Evolutionary conservation across 1,140 invertebrate species (phyloP), one percentile per base, ranked within the genome.

Genomic region (Drosophila yakuba): DNA sequence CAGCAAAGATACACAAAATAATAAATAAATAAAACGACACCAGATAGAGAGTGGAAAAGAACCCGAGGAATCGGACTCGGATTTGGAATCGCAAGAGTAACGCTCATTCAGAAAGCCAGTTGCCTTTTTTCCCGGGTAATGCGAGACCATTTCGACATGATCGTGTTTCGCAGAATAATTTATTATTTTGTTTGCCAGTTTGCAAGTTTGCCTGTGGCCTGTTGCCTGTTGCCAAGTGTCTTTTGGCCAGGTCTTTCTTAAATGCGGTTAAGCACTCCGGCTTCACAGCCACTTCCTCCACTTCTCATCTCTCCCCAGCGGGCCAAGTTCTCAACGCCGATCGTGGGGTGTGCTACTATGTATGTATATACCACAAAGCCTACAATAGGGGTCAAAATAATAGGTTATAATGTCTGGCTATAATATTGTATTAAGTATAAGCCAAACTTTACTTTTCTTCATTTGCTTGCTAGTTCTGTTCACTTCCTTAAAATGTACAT

Each of bases 131-230:
- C 69, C 67, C 78, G 79, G 75, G 82, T 86, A 88, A 86, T 86
- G 56, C 62, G 83, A 86, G 72, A 83, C 51, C 66, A 75, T 88
- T 86, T 83, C 82, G 82, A 86, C 79, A 86, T 67, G 83, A 86
- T 86, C 82, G 72, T 76, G 63, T 86, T 88, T 83, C 82, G 88
- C 75, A 82, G 83, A 86, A 79, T 88, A 80, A 80, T 82, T 83
- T 83, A 75, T 84, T 72, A 77, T 80, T 82, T 63, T 78, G 66
- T 62, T 74, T 68, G 45, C 25, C 77, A 50, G 59, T 63, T 57
- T 68, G 45, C 25, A 69, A 52, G 59, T 63, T 57, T 68, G 45
- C 25, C 77, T 75, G 66, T 62, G n/a, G n/a, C n/a, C n/a, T n/a
- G n/a, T 74, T 68, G 45, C 25, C 77, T 57, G 59, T 63, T 57